Conservation (phyloP, 2,113 vertebrate genomes). For the Leptobrachium leishanense region DNA sequence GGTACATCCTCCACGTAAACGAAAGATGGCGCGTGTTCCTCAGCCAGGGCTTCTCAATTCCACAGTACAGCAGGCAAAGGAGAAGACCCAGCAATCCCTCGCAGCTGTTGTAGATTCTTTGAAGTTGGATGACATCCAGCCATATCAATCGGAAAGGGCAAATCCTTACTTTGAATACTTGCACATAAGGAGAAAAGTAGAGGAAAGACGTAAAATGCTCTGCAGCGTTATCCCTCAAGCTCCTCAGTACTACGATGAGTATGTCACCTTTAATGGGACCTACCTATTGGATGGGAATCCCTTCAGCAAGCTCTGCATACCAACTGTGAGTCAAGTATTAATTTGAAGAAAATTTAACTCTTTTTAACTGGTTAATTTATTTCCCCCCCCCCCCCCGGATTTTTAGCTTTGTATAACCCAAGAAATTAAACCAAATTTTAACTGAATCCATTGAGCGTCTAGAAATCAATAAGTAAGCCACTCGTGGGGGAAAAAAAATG, state of each 20-base stretch:
- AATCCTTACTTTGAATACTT: conserved; percentile 98
- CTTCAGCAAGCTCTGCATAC: conserved; percentile 97
- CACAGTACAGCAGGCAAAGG: conserved; percentile 80
- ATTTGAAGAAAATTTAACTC: no score
- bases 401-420: no score
- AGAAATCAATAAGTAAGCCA: no score
- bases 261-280: conserved; percentile 96
- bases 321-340: conserved; percentile 81
- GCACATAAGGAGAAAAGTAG: conserved; percentile 95
- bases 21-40: conserved; percentile 83
- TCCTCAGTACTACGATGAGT: conserved; percentile 97
- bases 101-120: conserved; percentile 92
- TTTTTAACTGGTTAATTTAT: no score
- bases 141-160: conserved; percentile 93
- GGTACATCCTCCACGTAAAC: conserved; percentile 91
- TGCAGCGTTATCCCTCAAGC: conserved; percentile 96
- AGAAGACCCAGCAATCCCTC: conserved; percentile 88
- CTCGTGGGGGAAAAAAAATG: no score
- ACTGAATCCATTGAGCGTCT: no score
- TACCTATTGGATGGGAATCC: conserved; percentile 97
- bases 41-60: conserved; percentile 73
- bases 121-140: conserved; percentile 95
- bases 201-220: conserved; percentile 94
- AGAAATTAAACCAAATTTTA: no score
- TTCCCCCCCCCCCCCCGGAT: no score